Evolutionary conservation across 2,113 vertebrate genomes (phyloP).

Genomic region (Oncorhynchus masou): DNA sequence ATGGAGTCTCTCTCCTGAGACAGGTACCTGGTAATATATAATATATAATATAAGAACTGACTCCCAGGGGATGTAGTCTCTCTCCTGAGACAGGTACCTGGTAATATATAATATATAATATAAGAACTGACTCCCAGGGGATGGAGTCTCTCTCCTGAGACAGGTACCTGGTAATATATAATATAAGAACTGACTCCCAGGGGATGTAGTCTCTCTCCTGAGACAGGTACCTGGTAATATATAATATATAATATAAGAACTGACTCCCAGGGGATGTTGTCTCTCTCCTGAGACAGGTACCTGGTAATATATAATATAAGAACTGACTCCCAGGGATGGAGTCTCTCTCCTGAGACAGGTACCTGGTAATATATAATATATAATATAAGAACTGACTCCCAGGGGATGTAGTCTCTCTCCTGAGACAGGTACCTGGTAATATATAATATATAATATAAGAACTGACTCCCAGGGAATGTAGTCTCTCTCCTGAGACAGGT

Average conservation of each 20-base stretch:
- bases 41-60: too few species aligned
- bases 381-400: too few species aligned
- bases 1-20: constrained; percentile 47
- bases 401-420: constrained; percentile 82
- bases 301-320: constrained; percentile 54
- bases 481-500: constrained; percentile 69
- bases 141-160: constrained; percentile 73
- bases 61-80: constrained; percentile 82
- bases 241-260: too few species aligned
- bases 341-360: too few species aligned
- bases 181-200: constrained; percentile 78
- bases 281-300: constrained; percentile 74
- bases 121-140: too few species aligned
- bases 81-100: constrained; percentile 78
- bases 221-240: constrained; percentile 22
- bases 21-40: constrained; percentile 22
- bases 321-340: constrained; percentile 85
- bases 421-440: constrained; percentile 71
- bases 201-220: constrained; percentile 67
- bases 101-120: too few species aligned
- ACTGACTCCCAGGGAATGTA: too few species aligned
- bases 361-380: constrained; percentile 26
- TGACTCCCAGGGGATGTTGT: constrained; percentile 88
- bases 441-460: too few species aligned
- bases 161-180: constrained; percentile 73